phyloP scores from a whole-genome alignment of 2,113 vertebrate genomes.

The Boleophthalmus pectinirostris region DNA sequence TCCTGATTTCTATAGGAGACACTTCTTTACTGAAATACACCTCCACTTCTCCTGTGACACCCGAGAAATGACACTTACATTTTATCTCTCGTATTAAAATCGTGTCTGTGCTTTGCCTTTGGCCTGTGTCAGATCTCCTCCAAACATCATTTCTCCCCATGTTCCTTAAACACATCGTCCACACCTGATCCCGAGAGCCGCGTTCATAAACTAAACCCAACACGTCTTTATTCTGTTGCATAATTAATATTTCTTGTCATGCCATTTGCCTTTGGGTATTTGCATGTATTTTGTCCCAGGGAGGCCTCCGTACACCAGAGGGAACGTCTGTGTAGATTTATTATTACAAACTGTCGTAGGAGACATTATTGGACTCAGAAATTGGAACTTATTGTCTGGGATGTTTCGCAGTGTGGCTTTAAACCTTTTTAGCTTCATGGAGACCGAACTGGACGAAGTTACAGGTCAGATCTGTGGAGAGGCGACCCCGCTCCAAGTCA shows the following conservation, averaged over 20 bases:
- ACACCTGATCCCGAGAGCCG: conserved; percentile 43
- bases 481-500: too few species aligned
- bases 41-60: not conserved
- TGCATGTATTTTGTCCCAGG: conserved; percentile 77
- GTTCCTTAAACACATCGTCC: conserved; percentile 28
- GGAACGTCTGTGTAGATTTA: conserved; percentile 74
- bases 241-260: conserved; percentile 74
- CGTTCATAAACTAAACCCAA: conserved; percentile 68
- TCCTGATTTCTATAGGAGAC: conserved; percentile 7
- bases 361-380: not conserved
- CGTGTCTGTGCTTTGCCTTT: not conserved
- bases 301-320: conserved; percentile 71
- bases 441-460: too few species aligned
- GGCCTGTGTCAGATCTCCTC: not conserved
- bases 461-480: too few species aligned
- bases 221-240: conserved; percentile 74
- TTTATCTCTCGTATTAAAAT: not conserved
- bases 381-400: too few species aligned
- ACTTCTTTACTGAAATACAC: conserved; percentile 8
- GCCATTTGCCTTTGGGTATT: conserved; percentile 76
- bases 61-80: not conserved
- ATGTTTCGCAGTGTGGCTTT: too few species aligned
- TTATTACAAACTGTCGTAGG: conserved; percentile 70
- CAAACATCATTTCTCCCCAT: conserved; percentile 1
- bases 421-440: too few species aligned